Conservation (phyloP, 1,140 invertebrate genomes). For the Samia ricini region DNA sequence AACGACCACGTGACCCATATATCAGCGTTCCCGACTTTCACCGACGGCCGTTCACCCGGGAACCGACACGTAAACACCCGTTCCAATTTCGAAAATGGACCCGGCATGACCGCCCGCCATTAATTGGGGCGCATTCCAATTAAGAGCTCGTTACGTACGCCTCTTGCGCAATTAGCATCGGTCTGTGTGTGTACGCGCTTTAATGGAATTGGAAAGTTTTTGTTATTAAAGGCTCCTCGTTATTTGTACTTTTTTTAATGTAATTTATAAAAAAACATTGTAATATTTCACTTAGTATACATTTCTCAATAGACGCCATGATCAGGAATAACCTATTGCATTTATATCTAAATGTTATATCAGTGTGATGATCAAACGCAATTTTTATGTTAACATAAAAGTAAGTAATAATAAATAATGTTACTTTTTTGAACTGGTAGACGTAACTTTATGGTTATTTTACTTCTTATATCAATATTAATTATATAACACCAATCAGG, state of each 20-base stretch:
- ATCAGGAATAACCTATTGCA: too few relatives aligned
- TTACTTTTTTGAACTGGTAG: too few relatives aligned
- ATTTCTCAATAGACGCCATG: not conserved
- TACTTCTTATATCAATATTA: not conserved
- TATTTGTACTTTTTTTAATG: constrained; percentile 8
- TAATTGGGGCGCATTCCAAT: constrained; percentile 73
- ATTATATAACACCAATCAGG: not conserved
- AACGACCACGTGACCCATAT: constrained; percentile 69
- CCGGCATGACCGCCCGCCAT: constrained; percentile 41
- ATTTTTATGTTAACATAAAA: too few relatives aligned
- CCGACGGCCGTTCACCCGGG: constrained; percentile 66
- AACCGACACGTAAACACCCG: constrained; percentile 52
- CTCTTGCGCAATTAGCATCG: constrained; percentile 64
- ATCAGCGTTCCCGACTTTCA: constrained; percentile 61
- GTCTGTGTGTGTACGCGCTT: constrained; percentile 23
- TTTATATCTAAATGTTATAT: too few relatives aligned
- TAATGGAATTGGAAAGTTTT: constrained; percentile 16
- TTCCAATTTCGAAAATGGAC: constrained; percentile 53
- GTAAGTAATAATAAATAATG: too few relatives aligned
- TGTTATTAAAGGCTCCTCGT: constrained; percentile 9
- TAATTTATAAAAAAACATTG: not conserved
- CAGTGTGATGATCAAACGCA: too few relatives aligned
- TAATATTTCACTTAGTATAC: not conserved
- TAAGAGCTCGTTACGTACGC: constrained; percentile 64
- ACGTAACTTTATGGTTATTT: too few relatives aligned